phyloP scores from a whole-genome alignment of 2,888 invertebrate genomes.

The Tetrapedia diversipes region DNA sequence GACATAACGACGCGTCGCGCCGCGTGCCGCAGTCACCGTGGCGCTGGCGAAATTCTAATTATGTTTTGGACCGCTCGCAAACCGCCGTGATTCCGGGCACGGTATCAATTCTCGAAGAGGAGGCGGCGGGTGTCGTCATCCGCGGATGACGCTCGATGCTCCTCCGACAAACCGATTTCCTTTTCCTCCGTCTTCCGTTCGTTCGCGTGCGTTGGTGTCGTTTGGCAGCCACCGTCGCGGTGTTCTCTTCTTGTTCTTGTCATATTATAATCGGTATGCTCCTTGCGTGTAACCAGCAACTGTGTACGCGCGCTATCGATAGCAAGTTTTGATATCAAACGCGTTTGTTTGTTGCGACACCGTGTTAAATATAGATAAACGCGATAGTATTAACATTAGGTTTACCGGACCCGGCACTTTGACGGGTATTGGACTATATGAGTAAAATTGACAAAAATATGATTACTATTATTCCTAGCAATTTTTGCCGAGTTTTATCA shows the following conservation, averaged over 20 bases:
- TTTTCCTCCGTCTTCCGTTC: constrained; percentile 9
- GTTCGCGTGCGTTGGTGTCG: constrained; percentile 8
- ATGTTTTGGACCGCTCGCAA: constrained; percentile 63
- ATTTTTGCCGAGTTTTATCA: no score
- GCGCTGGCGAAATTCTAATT: constrained; percentile 61
- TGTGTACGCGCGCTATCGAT: background rate
- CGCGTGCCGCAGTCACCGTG: constrained; percentile 27
- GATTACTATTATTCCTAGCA: no score
- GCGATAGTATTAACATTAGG: no score
- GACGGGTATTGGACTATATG: no score
- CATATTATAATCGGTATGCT: background rate
- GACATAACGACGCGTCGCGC: constrained; percentile 16
- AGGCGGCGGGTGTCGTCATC: constrained; percentile 44
- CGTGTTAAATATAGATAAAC: no score
- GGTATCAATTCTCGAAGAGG: constrained; percentile 47
- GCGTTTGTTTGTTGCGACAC: no score
- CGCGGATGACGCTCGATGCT: constrained; percentile 44
- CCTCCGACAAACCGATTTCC: constrained; percentile 15
- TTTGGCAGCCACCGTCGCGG: constrained; percentile 1
- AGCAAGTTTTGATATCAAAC: no score
- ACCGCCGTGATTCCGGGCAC: constrained; percentile 50
- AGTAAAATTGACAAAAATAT: no score
- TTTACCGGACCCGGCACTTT: no score
- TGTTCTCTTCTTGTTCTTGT: background rate
- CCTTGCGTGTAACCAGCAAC: no score